phyloP scores from a whole-genome alignment of 2,797 vertebrate species.

The Serranus cabrilla region DNA sequence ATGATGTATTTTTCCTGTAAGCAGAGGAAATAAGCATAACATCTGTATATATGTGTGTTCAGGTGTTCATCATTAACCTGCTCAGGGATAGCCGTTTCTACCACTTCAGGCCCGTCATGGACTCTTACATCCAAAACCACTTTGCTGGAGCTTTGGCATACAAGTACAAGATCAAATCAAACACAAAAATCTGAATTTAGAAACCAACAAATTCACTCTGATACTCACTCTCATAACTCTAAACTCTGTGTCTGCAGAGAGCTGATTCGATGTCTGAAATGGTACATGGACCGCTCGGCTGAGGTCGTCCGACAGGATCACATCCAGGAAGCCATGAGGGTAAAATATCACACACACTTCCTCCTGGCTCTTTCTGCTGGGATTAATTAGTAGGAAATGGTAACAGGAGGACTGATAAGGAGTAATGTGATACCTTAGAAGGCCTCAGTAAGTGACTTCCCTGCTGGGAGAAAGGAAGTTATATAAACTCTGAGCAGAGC shows the following conservation, averaged over 20 bases:
- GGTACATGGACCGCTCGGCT: conserved; percentile 99
- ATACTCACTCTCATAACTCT: background rate
- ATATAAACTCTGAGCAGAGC: conserved; percentile 37
- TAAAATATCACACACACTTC: conserved; percentile 72
- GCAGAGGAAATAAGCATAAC: conserved; percentile 18
- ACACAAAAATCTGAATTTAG: background rate
- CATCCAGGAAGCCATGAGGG: conserved; percentile 99
- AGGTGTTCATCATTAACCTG: conserved; percentile 99
- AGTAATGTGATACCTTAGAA: conserved; percentile 44
- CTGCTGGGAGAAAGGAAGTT: conserved; percentile 45
- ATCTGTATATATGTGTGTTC: conserved; percentile 27
- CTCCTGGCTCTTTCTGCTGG: conserved; percentile 33
- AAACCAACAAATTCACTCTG: background rate
- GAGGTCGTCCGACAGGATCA: conserved; percentile 97
- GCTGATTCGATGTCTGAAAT: conserved; percentile 97
- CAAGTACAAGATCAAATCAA: conserved; percentile 87
- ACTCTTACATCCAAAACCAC: conserved; percentile 98
- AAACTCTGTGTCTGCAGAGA: conserved; percentile 85
- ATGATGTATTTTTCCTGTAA: conserved; percentile 7
- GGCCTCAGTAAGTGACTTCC: conserved; percentile 31
- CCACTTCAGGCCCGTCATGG: conserved; percentile 98
- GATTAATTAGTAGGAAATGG: conserved; percentile 54
- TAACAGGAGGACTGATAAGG: conserved; percentile 51
- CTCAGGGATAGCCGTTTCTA: conserved; percentile 99
- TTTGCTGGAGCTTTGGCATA: conserved; percentile 98